Base-by-base conservation (phyloP, 1,140 invertebrate species). In the Wasmannia auropunctata region DNA sequence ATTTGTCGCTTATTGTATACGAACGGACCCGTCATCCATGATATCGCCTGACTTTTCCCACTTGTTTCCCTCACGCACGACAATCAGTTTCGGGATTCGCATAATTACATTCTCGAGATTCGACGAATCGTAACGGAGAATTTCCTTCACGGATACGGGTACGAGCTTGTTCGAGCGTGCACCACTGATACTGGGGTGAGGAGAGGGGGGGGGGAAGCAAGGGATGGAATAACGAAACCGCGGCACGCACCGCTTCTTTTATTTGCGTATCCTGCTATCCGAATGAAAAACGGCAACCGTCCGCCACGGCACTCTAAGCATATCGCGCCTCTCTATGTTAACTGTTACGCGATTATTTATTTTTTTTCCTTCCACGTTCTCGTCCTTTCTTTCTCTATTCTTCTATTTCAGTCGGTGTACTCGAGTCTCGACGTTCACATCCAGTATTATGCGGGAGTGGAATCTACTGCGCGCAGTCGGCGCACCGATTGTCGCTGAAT, bases 261-360 rank as follows among this genome's bases (percentile, higher is more conserved):
- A 60, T 74, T 83, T 72, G 65, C 37, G 51, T 72, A 83, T 83
- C 67, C 51, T 54, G 67, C 79, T 72, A 83, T 83, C 67, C 67
- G 67, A 72, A 83, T 83, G 54, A 83, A 83, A 83, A 83, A 72
- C 67, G 51, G 65, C 46, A 69, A 54, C 62, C 76, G 3, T 19
- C 7, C 76, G 60, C 34, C 22, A 3, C 67, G 25, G 19, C 6
- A n/a, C 51, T 83, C 51, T 40, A 43, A 83, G 67, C 51, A 67
- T 74, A 83, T 83, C 79, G 51, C 67, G 65, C 51, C 79, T 83
- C 67, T 74, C 67, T 28, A 83, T 31, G 51, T 83, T 83, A 83
- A 72, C 67, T 58, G 79, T 74, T 83, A 83, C 67, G 37, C 51
- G 79, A 83, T 83, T 72, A 72, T 19, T 74, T 49, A 19, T 31